Evolutionary conservation across 2,888 invertebrate genomes (phyloP).

Genomic region (Morinoia aosen): DNA sequence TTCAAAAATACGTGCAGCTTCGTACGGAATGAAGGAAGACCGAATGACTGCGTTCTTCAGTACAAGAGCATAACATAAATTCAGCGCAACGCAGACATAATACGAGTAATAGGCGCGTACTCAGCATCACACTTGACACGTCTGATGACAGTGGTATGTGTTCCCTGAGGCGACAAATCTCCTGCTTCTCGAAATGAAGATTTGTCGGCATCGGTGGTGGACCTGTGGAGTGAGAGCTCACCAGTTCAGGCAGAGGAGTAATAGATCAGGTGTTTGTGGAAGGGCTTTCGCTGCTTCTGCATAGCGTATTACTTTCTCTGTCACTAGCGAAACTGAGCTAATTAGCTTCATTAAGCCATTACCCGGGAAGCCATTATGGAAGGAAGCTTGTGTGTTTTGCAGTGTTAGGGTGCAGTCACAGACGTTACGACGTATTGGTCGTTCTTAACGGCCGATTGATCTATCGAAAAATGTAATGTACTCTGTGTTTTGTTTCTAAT

Average conservation of each 20-base stretch:
- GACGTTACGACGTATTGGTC: background rate
- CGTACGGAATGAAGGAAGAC: background rate
- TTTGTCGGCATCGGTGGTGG: background rate
- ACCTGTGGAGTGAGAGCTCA: background rate
- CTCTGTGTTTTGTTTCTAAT: background rate
- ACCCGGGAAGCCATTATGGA: background rate
- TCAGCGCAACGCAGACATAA: background rate
- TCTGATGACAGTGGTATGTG: background rate
- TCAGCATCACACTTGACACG: background rate
- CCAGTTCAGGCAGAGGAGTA: background rate
- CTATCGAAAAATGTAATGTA: background rate
- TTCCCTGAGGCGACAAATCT: background rate
- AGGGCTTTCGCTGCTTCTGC: background rate
- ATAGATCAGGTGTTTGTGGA: background rate
- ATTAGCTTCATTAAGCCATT: constrained; percentile 7
- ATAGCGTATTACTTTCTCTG: background rate
- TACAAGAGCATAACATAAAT: background rate
- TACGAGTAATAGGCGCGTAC: background rate
- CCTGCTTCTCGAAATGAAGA: background rate
- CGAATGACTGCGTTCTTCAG: background rate
- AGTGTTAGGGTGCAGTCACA: background rate
- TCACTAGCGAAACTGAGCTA: constrained; percentile 5
- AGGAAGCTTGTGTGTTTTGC: background rate
- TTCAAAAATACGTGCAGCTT: background rate
- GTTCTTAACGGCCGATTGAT: background rate